Conservation (phyloP, 1,140 invertebrate genomes). For the Paramacrobiotus metropolitanus region DNA sequence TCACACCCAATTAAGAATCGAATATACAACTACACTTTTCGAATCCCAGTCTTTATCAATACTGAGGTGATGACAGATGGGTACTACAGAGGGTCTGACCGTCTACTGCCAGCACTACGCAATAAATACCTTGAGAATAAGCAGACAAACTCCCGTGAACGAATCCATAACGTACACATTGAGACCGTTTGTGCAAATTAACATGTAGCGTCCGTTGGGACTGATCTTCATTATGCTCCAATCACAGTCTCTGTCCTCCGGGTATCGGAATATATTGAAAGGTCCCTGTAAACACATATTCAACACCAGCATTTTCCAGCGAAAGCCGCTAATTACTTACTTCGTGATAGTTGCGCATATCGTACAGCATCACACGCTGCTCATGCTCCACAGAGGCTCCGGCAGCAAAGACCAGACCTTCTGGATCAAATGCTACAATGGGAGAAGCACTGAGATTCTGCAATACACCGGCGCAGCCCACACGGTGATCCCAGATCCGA, state of each 20-base stretch:
- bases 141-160: constrained; percentile 77
- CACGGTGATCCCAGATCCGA: constrained; percentile 62
- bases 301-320: neutral
- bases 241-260: constrained; percentile 61
- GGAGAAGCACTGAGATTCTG: neutral
- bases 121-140: constrained; percentile 44
- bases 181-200: constrained; percentile 87
- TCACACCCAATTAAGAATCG: no score
- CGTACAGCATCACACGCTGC: constrained; percentile 58
- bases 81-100: neutral
- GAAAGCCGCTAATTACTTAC: constrained; percentile 15
- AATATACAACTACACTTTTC: neutral
- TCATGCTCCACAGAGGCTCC: constrained; percentile 83
- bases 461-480: neutral
- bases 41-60: no score
- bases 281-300: constrained; percentile 36
- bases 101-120: neutral
- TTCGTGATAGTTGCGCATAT: constrained; percentile 84
- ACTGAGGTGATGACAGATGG: neutral
- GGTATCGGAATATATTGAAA: constrained; percentile 82
- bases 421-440: constrained; percentile 54
- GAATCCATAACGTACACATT: constrained; percentile 86
- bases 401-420: constrained; percentile 92
- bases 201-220: constrained; percentile 82
- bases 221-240: constrained; percentile 80